Base-by-base conservation (phyloP, 2,113 vertebrate genomes). In the Lepus europaeus region DNA sequence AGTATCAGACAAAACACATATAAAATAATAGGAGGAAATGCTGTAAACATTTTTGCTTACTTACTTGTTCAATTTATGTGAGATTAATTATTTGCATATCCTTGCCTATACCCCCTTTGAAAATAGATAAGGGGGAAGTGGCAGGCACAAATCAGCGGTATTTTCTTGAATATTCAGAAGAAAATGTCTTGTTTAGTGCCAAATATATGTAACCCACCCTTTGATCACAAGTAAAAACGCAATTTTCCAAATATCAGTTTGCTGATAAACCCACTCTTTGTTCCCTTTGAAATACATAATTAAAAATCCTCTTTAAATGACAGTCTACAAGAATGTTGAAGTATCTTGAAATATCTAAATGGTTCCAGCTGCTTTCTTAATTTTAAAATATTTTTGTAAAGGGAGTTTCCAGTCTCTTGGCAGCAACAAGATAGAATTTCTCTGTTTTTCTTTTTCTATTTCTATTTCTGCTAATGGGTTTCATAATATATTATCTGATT, bases 341-440 rank as follows among this genome's bases (percentile, higher is more conserved):
- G 72, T 88, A 53, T 96, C 93, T 94, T 94, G 63, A 83, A 90
- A 95, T 91, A 96, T 83, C 87, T 96, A 95, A 97, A 87, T 93
- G 80, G 80, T 96, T 96, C 89, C 94, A 96, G 92, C 94, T 97
- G 94, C 90, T 96, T 90, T 96, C 33, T 95, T 81, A 94, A 89
- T 95, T 96, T 95, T 9, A 95, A 97, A 95, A 81, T 95, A 94
- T 88, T 94, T 95, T 95, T 72, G 93, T 73, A 91, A 95, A 95
- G 94, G 92, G 89, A 33, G 95, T 96, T 97, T 97, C 96, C 92
- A 96, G 92, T 29, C 64, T 89, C 27, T 95, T 97, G 94, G 97
- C 86, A 95, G 74, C 23, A 83, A 74, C 29, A 59, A 77, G 78
- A 95, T n/a, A 82, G 53, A 92, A 66, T 77, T 79, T 96, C 69